Conservation (phyloP, 2,888 invertebrate genomes). For the Geophilus truncorum region DNA sequence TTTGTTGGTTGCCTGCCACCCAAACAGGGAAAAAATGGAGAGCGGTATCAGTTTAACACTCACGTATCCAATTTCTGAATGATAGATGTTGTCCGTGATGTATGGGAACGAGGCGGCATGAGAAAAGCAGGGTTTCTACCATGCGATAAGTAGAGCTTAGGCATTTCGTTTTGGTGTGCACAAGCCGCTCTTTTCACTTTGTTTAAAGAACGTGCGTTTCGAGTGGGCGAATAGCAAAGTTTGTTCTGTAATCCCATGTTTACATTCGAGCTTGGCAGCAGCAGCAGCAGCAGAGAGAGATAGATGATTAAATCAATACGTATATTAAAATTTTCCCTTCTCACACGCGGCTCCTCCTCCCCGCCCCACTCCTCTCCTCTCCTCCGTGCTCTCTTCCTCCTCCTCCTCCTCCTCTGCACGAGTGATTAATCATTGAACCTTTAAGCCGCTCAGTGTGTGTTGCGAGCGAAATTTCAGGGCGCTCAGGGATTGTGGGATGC, state of each 20-base stretch:
- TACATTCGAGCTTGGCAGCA: constrained; percentile 32
- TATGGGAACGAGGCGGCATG: constrained; percentile 28
- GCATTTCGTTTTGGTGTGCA: constrained; percentile 23
- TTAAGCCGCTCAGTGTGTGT: constrained; percentile 33
- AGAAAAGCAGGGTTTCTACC: constrained; percentile 18
- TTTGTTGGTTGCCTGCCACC: constrained; percentile 29
- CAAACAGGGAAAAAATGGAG: constrained; percentile 27
- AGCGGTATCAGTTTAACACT: constrained; percentile 33
- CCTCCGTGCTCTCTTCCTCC: background rate
- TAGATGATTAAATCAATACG: constrained; percentile 35
- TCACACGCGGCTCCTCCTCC: background rate
- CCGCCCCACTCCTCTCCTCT: too few species aligned
- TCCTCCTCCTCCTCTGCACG: background rate
- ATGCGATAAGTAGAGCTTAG: constrained; percentile 27
- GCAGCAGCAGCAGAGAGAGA: constrained; percentile 7
- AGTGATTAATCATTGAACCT: constrained; percentile 34
- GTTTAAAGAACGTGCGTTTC: constrained; percentile 27
- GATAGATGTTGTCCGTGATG: constrained; percentile 31
- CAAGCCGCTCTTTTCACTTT: constrained; percentile 21
- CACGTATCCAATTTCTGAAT: constrained; percentile 35
- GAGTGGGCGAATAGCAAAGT: constrained; percentile 21
- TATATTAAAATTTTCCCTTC: constrained; percentile 34
- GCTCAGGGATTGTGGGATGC: constrained; percentile 22
- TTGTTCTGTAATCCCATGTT: constrained; percentile 34
- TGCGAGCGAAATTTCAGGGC: constrained; percentile 29